Evolutionary conservation across 2,888 invertebrate genomes (phyloP), one percentile per base, ranked within the genome.

Genomic region (Andrena marginata): DNA sequence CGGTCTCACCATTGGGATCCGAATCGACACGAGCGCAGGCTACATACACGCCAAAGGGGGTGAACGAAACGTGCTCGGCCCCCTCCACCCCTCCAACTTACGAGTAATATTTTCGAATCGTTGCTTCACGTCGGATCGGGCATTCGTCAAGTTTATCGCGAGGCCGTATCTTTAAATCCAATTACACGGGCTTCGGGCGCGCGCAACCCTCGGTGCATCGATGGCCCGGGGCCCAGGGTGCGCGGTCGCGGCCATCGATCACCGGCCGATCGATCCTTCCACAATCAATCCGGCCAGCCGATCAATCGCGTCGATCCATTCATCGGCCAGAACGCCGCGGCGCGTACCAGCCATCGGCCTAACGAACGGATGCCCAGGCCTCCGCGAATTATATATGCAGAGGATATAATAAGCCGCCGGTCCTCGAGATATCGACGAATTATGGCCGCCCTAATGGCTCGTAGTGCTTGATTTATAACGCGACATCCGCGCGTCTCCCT

Each of bases 381-480:
- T 84, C 88, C 84, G 85, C 85, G 91, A 93, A 93, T 93, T 92
- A 93, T 92, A 92, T 91, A 93, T 92, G 93, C 93, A 89, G 56
- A 56, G 92, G 92, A 91, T 93, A 93, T 93, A 93, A 93, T 93
- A 93, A 93, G 93, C 93, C 91, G 91, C 90, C 90, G 92, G 92
- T 92, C 91, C 92, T 92, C 93, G 93, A 92, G 93, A 93, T 93
- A 93, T 93, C 93, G 93, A 92, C 93, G 92, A 93, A 92, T 93
- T 93, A 93, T 93, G 93, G 90, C 88, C 88, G 89, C 88, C 91
- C 92, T 93, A 93, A 93, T 93, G 93, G 92, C 91, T 90, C 90
- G 90, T 91, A 91, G 90, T 88, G 90, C 92, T 93, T 93, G 93
- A 93, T 93, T 93, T 93, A 93, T 91, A 90, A 87, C 89, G 86